Evolutionary conservation across 1,140 invertebrate genomes (phyloP), one percentile per base, ranked within the genome.

Genomic region (Drosophila virilis): DNA sequence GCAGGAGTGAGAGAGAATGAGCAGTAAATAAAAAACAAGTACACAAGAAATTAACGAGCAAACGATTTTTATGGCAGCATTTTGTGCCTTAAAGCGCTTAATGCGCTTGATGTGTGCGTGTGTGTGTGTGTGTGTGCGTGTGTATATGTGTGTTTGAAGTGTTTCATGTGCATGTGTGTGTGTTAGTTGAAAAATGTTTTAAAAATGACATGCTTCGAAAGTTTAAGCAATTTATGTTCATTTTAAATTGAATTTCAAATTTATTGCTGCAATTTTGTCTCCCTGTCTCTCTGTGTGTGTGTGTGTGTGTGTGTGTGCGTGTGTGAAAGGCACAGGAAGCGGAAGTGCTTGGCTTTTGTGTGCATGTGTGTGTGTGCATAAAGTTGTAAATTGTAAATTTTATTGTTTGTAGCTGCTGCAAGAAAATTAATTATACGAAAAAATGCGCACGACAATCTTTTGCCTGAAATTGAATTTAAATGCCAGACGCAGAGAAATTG

Each of bases 201-300:
- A 91, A 90, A 90, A 90, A 90, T 90, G 85, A 90, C 85, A 90
- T 89, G 84, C 90, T 91, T 86, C 89, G 84, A 91, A 91, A 91
- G 84, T 91, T 91, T 77, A 88, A 91, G 84, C 89, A 91, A 91
- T 91, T 91, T 91, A 91, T 91, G 89, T 91, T 91, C 89, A 89
- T 91, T 91, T 91, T 91, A 91, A 91, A 91, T 91, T 91, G 89
- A 91, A 91, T 91, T 91, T 89, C 79, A 89, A 91, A 91, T 91
- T 91, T 91, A 91, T 91, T 85, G 83, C 89, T 61, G 84, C 81
- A 91, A 91, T 91, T 91, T 91, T 79, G 80, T 85, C 73, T 69
- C 74, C 68, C 60, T 50, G 10, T 38, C 17, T 62, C 15, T 57
- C 42, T 50, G 38, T 59, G 22, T 54, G 33, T 55, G 37, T 51